Evolutionary conservation across 2,113 vertebrate genomes (phyloP), one percentile per base, ranked within the genome.

Genomic region (Addax nasomaculatus): DNA sequence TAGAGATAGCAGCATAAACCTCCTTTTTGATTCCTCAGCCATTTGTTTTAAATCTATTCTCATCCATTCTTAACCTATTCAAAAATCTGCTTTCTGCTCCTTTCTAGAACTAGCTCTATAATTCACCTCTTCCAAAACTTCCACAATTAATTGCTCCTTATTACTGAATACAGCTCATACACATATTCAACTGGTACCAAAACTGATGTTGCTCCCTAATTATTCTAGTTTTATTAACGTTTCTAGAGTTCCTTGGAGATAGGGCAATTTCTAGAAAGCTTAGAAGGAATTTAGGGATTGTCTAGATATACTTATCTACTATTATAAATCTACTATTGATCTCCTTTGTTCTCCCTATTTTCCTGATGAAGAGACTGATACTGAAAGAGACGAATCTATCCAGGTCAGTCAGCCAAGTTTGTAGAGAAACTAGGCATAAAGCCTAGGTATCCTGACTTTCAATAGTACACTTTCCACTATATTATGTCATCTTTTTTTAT

Each of bases 151-250:
- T 36, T 96, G 93, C 60, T 84, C 49, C 23, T 13, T 45, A 90
- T 15, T 73, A 79, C 51, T 73, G 80, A 83, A 84, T 94, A 93
- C 33, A 90, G 64, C 57, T 93, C 79, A 88, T 21, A 85, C 19
- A 47, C 30, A 64, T 49, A 84, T 79, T 97, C 33, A n/a, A 6
- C 51, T 88, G 70, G 78, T 79, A 91, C n/a, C 60, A 62, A 94
- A 89, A 93, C 2, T 93, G 70, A 94, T 89, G 30, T 27, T 90
- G 12, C 67, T 30, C 47, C 67, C 47, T 60, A 85, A 78, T 91
- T 81, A 96, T 95, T 95, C 85, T 76, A 93, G 43, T 93, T 95
- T 64, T 89, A 23, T 60, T 96, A 87, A 29, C 93, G 25, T 96
- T 96, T 95, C 58, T 93, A 89, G 81, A 95, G 45, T 89, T 53